Base-by-base conservation (phyloP, 2,797 vertebrate genomes). In the Trachurus trachurus region DNA sequence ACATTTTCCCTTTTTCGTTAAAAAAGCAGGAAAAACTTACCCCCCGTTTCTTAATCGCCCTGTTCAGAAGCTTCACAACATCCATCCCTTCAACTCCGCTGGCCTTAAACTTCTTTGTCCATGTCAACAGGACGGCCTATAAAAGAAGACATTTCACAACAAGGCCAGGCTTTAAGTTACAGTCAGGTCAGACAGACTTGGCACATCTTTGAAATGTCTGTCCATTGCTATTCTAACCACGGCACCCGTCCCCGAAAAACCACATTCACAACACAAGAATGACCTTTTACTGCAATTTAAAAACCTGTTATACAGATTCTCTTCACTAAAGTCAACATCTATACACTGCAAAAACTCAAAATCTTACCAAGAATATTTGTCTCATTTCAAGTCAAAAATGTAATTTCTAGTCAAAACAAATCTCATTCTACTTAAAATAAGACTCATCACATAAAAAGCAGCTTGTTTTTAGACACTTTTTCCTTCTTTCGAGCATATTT, bases 101-200 rank as follows among this genome's bases (percentile, higher is more conserved):
- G 19, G 95, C 97, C 93, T 96, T 98, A 81, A 98, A 99, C 87
- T 97, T 96, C 91, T 99, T 99, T 0, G 98, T 99, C 98, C 98
- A 99, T 9, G 97, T 99, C 88, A 99, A 87, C 76, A 99, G 91
- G 85, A 98, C 60, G 0, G 95, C 97, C 98, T 99, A 19, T 16
- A 82, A 87, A 9, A 78, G 76, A 92, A 74, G 13, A 0, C 0
- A 21, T 76, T 76, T 78, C 4, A 66, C 53, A 26, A 66, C 53
- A 26, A 26, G 29, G 22, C 15, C 61, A 22, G 5, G 6, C 56
- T 75, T 54, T 26, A 45, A 66, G 10, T 56, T 66, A 73, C 45
- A 26, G 26, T 26, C 2, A 5, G 19, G 26, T 26, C 2, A 5
- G 19, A 65, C 44, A 0, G n/a, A 0, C 29, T 16, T 70, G 82